These are phyloP conservation scores for Chaetophractus vellerosus DNA, from an alignment of 2,797 vertebrate genomes.

Conservation along the genomic window DNA sequence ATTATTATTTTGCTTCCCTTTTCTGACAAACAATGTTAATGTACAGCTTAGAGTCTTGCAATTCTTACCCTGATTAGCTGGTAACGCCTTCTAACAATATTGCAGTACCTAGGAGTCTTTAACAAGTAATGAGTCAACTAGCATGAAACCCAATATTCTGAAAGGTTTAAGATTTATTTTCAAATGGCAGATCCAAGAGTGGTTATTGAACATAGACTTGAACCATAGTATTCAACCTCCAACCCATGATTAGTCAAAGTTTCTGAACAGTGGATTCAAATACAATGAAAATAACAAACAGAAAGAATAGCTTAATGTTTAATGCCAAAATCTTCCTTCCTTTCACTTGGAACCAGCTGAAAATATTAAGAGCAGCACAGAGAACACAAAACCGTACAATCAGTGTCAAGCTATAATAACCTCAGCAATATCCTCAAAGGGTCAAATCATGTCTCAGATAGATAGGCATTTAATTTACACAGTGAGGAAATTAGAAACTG, in stretches of 20 bases:
- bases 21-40: conserved; percentile 89
- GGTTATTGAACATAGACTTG: conserved; percentile 21
- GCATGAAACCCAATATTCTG: conserved; percentile 68
- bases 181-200: background rate
- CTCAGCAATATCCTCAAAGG: background rate
- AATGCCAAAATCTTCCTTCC: conserved; percentile 63
- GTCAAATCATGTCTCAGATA: conserved; percentile 68
- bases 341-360: conserved; percentile 75
- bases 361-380: conserved; percentile 68
- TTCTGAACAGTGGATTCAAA: conserved; percentile 35
- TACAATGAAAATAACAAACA: conserved; percentile 62
- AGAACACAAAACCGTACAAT: conserved; percentile 71
- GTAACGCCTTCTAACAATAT: conserved; percentile 86
- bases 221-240: background rate
- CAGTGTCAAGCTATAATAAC: conserved; percentile 71
- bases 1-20: conserved; percentile 88
- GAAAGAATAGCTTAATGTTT: conserved; percentile 54
- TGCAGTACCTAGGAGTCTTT: conserved; percentile 82
- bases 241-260: conserved; percentile 68
- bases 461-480: conserved; percentile 79
- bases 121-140: conserved; percentile 76
- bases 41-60: conserved; percentile 87
- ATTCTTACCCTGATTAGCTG: conserved; percentile 87
- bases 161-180: conserved; percentile 63
- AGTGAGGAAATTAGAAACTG: conserved; percentile 73